A percentile compares a stretch with the other conserved stretches of the same genome.
Conservation (phyloP, 2,888 invertebrate genomes). For the Octonoba sinensis region DNA sequence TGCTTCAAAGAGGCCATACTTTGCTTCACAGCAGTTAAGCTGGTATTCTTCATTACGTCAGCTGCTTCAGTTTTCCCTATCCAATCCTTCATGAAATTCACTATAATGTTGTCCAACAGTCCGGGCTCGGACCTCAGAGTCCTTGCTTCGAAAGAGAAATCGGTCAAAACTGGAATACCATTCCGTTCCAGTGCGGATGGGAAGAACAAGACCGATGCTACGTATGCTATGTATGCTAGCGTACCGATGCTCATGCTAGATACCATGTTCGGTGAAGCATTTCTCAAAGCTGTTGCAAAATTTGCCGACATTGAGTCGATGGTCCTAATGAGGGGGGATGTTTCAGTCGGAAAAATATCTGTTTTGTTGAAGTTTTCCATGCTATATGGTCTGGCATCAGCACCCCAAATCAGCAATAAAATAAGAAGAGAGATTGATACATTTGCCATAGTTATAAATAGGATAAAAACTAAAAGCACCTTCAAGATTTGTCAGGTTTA, state of each 20-base stretch:
- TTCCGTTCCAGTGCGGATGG: neutral
- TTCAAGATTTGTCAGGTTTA: no score
- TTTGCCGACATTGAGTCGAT: constrained; percentile 26
- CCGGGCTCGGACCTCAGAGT: constrained; percentile 16
- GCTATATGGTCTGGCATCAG: no score
- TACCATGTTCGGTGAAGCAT: constrained; percentile 17
- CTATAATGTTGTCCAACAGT: constrained; percentile 32
- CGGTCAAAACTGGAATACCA: constrained; percentile 35
- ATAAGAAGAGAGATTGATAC: no score
- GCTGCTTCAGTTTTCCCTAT: constrained; percentile 37
- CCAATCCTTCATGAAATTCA: constrained; percentile 30
- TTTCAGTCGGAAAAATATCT: no score
- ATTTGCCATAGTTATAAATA: no score
- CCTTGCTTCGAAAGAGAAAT: constrained; percentile 24
- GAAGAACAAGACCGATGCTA: constrained; percentile 35
- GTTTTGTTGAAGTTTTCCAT: no score
- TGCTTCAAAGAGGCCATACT: constrained; percentile 11
- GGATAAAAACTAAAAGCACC: no score
- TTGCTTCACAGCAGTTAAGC: constrained; percentile 14
- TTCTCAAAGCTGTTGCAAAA: constrained; percentile 14
- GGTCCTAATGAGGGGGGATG: constrained; percentile 11
- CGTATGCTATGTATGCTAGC: constrained; percentile 33
- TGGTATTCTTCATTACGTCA: constrained; percentile 34
- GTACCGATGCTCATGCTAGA: constrained; percentile 16
- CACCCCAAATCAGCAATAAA: no score